Evolutionary conservation across 1,140 invertebrate genomes (phyloP).

Genomic region (Yoshiicerus persimilis): DNA sequence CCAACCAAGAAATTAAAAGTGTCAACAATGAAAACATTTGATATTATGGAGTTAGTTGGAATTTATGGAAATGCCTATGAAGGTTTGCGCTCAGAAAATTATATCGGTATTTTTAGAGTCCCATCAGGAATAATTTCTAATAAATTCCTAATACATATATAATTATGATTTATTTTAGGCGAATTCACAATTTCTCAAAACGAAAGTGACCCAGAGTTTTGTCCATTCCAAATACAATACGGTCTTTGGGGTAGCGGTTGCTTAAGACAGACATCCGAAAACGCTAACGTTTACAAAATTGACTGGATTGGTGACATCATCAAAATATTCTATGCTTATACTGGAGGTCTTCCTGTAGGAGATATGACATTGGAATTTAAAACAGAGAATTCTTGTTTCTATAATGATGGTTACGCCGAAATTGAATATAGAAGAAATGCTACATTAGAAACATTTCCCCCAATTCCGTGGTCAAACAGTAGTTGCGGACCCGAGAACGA

Average conservation of each 20-base stretch:
- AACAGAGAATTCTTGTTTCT: not conserved
- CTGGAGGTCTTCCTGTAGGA: not conserved
- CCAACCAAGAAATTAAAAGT: not conserved
- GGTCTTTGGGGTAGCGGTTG: not conserved
- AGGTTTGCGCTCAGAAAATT: not conserved
- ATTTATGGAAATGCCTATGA: not conserved
- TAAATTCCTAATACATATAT: no score
- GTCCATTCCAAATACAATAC: not conserved
- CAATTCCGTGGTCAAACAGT: not conserved
- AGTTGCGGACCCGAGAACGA: not conserved
- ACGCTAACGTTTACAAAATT: not conserved
- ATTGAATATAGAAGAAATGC: conserved; percentile 3
- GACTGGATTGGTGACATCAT: not conserved
- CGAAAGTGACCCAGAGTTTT: no score
- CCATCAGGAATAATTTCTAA: no score
- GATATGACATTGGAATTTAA: not conserved
- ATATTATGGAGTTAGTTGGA: not conserved
- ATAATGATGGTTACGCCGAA: not conserved
- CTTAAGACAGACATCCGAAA: not conserved
- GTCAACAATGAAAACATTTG: not conserved
- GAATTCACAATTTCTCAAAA: not conserved
- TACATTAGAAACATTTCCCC: not conserved
- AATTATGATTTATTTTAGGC: not conserved
- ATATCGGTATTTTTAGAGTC: not conserved
- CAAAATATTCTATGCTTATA: not conserved